Conservation (phyloP, 2,888 invertebrate genomes). For the Meghimatium bilineatum region DNA sequence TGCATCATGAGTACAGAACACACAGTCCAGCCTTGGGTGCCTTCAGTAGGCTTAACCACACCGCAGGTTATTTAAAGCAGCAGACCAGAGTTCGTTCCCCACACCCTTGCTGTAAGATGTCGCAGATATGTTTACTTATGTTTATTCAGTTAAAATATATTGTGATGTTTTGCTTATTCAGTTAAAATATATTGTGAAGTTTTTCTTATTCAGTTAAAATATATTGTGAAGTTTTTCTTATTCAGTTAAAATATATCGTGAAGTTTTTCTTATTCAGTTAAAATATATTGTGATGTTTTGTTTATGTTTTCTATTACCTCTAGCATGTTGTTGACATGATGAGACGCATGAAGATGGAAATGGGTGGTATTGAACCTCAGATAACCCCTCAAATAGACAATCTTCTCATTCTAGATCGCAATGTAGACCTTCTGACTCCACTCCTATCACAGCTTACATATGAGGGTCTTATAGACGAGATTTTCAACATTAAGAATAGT, state of each 20-base stretch:
- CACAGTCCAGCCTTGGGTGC: too few relatives aligned
- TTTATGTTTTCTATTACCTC: slow-evolving; percentile 23
- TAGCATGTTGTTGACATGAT: slow-evolving; percentile 91
- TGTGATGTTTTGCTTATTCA: neutral
- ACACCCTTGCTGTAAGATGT: too few relatives aligned
- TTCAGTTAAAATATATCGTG: too few relatives aligned
- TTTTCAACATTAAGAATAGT: slow-evolving; percentile 87
- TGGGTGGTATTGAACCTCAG: slow-evolving; percentile 78
- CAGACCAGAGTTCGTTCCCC: too few relatives aligned
- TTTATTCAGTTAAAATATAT: neutral
- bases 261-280: neutral
- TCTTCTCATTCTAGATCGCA: slow-evolving; percentile 91
- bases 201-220: too few relatives aligned
- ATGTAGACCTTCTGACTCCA: slow-evolving; percentile 93
- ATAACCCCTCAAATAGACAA: slow-evolving; percentile 87
- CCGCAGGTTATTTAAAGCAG: too few relatives aligned
- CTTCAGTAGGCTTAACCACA: too few relatives aligned
- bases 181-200: too few relatives aligned
- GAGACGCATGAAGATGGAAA: slow-evolving; percentile 83
- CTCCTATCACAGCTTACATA: slow-evolving; percentile 96
- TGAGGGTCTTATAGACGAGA: slow-evolving; percentile 97
- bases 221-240: too few relatives aligned
- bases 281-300: neutral
- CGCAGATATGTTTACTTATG: too few relatives aligned
- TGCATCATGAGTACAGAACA: too few relatives aligned